Conservation (phyloP, 2,797 vertebrate species). For the Artibeus jamaicensis region DNA sequence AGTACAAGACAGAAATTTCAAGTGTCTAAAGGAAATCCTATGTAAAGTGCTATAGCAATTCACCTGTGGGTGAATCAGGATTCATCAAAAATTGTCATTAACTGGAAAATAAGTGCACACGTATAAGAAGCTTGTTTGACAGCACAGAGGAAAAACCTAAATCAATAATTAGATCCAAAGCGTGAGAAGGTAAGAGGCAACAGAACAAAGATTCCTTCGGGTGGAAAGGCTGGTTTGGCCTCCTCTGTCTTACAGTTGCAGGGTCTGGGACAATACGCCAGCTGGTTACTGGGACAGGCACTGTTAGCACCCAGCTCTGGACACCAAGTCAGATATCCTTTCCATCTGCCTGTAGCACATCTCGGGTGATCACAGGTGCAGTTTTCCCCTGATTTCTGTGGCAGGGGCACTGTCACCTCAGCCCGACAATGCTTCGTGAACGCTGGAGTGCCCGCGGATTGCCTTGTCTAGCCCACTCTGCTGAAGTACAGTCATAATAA, state of each 20-base stretch:
- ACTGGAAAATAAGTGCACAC: not conserved
- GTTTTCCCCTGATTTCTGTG: not conserved
- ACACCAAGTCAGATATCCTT: not conserved
- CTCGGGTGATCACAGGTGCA: not conserved
- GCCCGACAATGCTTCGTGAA: not conserved
- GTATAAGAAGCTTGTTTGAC: not conserved
- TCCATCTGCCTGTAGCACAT: not conserved
- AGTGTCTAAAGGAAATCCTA: not conserved
- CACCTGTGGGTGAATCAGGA: not conserved
- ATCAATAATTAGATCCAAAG: not conserved
- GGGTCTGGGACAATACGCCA: no score
- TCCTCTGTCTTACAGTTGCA: not conserved
- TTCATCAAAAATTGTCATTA: not conserved
- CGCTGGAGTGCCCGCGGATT: not conserved
- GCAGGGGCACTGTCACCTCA: not conserved
- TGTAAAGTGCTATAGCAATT: not conserved
- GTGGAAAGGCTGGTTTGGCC: not conserved
- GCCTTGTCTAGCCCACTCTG: not conserved
- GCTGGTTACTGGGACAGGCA: not conserved
- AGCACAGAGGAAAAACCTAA: not conserved
- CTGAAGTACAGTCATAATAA: not conserved
- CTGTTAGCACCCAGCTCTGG: not conserved
- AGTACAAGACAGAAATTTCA: not conserved
- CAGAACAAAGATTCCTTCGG: not conserved
- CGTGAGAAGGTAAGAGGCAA: not conserved